phyloP scores from a whole-genome alignment of 2,888 invertebrate genomes.

The Mamestra brassicae region DNA sequence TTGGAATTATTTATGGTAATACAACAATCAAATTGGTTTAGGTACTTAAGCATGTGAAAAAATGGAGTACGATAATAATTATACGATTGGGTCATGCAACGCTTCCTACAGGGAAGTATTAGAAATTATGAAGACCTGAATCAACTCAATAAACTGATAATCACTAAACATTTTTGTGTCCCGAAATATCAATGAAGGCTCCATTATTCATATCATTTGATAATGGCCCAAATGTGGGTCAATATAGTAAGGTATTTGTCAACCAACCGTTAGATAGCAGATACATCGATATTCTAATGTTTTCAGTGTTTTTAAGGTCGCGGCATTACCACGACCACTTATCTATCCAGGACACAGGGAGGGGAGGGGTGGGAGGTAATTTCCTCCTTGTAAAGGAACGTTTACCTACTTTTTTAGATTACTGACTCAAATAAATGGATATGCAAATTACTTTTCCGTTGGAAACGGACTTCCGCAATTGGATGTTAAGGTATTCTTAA shows the following conservation, averaged over 20 bases:
- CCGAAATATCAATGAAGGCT: slow-evolving; percentile 7
- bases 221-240: slow-evolving; percentile 51
- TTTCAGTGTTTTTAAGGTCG: slow-evolving; percentile 59
- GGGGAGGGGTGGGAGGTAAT: slow-evolving; percentile 57
- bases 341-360: slow-evolving; percentile 70
- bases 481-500: slow-evolving; percentile 3
- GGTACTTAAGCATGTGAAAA: not conserved
- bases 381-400: slow-evolving; percentile 62
- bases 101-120: not conserved
- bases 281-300: slow-evolving; percentile 53
- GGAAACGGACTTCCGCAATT: slow-evolving; percentile 1
- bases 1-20: not conserved
- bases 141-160: not conserved
- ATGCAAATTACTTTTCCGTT: slow-evolving; percentile 41
- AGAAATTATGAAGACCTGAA: slow-evolving; percentile 11
- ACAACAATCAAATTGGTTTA: no score
- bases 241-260: slow-evolving; percentile 39
- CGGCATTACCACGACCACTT: slow-evolving; percentile 60
- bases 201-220: slow-evolving; percentile 27
- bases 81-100: not conserved
- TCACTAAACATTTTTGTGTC: slow-evolving; percentile 8
- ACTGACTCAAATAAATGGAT: slow-evolving; percentile 40
- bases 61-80: not conserved
- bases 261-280: slow-evolving; percentile 16
- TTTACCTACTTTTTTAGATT: slow-evolving; percentile 53